A percentile compares a stretch with the other conserved stretches of the same genome.
These are phyloP conservation scores for Lasioglossum vierecki DNA, from an alignment of 2,888 invertebrate species.

Conservation along the genomic window DNA sequence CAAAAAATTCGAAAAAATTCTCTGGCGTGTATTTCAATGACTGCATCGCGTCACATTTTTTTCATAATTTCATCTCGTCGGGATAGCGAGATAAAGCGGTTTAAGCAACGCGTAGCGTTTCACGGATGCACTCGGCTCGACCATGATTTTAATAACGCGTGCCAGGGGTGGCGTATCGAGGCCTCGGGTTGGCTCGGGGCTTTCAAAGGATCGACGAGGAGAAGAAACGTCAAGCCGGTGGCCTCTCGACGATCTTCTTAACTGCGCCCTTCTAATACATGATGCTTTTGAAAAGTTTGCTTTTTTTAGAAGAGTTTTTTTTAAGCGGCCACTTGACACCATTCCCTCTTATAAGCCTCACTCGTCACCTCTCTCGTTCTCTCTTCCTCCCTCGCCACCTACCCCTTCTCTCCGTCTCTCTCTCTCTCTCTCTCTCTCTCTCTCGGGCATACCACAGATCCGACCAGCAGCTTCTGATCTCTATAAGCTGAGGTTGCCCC, in stretches of 20 bases:
- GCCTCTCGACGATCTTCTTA: constrained; percentile 51
- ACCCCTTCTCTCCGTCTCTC: background rate
- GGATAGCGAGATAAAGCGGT: background rate
- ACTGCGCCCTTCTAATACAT: constrained; percentile 55
- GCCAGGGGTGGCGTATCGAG: background rate
- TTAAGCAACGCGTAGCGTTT: background rate
- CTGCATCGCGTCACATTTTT: background rate
- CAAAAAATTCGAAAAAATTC: background rate
- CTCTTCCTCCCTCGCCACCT: constrained; percentile 4
- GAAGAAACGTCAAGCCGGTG: constrained; percentile 34
- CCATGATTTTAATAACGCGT: constrained; percentile 48
- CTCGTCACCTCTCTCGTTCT: constrained; percentile 33
- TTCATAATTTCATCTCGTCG: background rate
- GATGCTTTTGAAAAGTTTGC: constrained; percentile 62
- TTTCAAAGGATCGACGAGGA: constrained; percentile 50
- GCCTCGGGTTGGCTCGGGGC: background rate
- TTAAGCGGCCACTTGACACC: constrained; percentile 62
- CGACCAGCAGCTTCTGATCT: constrained; percentile 24
- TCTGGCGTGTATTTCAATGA: fast-evolving
- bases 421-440: background rate
- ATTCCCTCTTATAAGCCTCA: constrained; percentile 56
- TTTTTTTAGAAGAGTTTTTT: constrained; percentile 61
- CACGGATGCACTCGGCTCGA: constrained; percentile 1
- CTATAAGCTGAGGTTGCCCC: constrained; percentile 27
- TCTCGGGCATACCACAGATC: constrained; percentile 9